phyloP scores from a whole-genome alignment of 2,888 invertebrate species.

The Ectemnius continuus region DNA sequence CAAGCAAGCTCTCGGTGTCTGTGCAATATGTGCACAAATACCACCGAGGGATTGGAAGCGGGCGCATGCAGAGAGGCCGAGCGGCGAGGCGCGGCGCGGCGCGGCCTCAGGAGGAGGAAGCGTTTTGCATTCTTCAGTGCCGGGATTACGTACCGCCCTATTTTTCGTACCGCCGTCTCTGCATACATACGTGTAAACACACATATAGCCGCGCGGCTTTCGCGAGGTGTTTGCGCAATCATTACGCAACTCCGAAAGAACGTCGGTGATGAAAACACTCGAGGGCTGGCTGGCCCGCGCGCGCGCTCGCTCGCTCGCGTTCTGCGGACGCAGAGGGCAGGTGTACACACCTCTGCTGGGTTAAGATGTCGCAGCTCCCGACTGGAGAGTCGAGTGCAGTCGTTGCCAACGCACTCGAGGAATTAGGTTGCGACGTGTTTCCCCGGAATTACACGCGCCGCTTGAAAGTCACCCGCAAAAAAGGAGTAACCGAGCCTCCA shows the following conservation, averaged over 20 bases:
- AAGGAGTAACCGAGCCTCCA: no score
- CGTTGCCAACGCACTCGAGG: slow-evolving; percentile 8
- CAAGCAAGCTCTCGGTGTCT: not conserved
- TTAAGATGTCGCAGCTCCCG: no score
- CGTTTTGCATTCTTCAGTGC: slow-evolving; percentile 45
- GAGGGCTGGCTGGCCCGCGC: not conserved
- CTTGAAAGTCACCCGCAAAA: not conserved
- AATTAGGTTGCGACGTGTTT: slow-evolving; percentile 7
- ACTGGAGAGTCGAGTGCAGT: not conserved
- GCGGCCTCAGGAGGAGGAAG: slow-evolving; percentile 25
- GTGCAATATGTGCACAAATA: not conserved
- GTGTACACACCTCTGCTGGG: no score
- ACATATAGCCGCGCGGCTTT: not conserved
- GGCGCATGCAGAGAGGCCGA: slow-evolving; percentile 26
- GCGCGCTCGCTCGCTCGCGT: not conserved
- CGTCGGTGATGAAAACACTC: not conserved
- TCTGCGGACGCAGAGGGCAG: not conserved
- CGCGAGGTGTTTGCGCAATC: slow-evolving; percentile 12
- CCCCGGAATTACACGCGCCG: slow-evolving; percentile 9
- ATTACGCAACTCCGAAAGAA: slow-evolving; percentile 10
- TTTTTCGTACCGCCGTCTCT: not conserved
- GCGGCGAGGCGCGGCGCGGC: no score
- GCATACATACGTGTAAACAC: no score
- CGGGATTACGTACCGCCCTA: slow-evolving; percentile 35
- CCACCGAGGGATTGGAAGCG: not conserved